phyloP scores from a whole-genome alignment of 2,113 vertebrate genomes.

The human (Homo sapiens) region DNA sequence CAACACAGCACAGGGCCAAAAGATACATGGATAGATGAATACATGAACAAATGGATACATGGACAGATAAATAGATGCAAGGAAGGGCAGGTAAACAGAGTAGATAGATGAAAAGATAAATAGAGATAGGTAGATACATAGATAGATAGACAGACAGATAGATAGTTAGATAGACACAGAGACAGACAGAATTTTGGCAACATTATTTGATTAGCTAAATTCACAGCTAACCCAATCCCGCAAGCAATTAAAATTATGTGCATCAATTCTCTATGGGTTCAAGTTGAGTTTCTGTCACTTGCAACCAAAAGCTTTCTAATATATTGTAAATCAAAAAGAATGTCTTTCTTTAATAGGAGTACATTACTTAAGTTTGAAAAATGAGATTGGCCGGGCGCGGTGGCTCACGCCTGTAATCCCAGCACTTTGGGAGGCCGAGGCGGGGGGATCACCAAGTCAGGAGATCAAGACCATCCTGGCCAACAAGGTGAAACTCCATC shows the following conservation, averaged over 20 bases:
- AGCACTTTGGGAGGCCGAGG: too few relatives aligned
- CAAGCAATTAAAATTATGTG: not conserved
- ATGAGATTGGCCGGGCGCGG: not conserved
- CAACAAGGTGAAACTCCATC: too few relatives aligned
- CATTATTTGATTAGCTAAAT: not conserved
- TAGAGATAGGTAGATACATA: not conserved
- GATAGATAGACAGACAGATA: not conserved
- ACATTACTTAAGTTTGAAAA: not conserved
- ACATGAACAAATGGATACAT: not conserved
- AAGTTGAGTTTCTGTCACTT: not conserved
- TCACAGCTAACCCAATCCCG: not conserved
- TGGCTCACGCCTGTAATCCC: too few relatives aligned
- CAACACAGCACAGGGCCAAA: not conserved
- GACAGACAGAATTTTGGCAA: not conserved
- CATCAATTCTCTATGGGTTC: not conserved
- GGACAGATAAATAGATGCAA: not conserved
- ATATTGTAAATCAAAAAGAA: not conserved
- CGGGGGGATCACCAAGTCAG: too few relatives aligned
- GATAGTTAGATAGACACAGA: accelerated
- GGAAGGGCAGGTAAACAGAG: not conserved
- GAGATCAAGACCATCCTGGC: too few relatives aligned
- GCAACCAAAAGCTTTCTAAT: not conserved
- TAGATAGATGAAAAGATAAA: not conserved
- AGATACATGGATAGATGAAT: not conserved
- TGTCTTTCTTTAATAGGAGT: not conserved